Evolutionary conservation across 2,888 invertebrate species (phyloP), one percentile per base, ranked within the genome.

Genomic region (Drosophila borborema): DNA sequence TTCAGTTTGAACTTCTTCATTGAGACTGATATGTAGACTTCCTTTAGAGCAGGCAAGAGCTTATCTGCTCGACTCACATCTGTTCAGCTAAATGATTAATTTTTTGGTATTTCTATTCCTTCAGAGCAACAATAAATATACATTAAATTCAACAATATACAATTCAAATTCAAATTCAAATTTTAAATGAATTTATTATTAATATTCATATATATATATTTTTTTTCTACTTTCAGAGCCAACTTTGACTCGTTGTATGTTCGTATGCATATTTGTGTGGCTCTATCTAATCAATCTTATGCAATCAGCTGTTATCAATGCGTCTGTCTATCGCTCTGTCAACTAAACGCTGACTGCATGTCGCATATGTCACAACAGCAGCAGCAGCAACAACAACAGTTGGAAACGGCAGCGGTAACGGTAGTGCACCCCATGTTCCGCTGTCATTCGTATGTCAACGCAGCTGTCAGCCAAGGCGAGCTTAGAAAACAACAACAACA

Each of bases 251-350:
- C 5, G 18, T 45, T 20, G 3, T 23, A 7, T 46, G 14, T 20
- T 45, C 20, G 2, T 6, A 23, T 18, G 4, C 14, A 4, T 14
- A 23, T n/a, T 8, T 23, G 23, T 23, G 16, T 36, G 20, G 41
- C 46, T 40, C 6, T 41, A 8, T 53, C 61, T 77, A 67, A 74
- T 77, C 77, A 62, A 56, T 34, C 51, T 68, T 61, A 34, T 16
- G 41, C 49, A 58, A 64, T 58, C 58, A 38, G 75, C 70, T 79
- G 77, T 55, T 81, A 86, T 81, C 86, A 75, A 70, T 72, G 88
- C 72, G 88, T 73, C 76, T 79, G 89, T 75, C 81, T 80, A 86
- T 71, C 75, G 9, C n/a, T 31, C 49, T 81, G 79, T 85, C 89
- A 86, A 81, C 83, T 81, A 79, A 77, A 59, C 62, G 72, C 66